Conservation (phyloP, 2,888 invertebrate species). For the Stenotaenia linearis region DNA sequence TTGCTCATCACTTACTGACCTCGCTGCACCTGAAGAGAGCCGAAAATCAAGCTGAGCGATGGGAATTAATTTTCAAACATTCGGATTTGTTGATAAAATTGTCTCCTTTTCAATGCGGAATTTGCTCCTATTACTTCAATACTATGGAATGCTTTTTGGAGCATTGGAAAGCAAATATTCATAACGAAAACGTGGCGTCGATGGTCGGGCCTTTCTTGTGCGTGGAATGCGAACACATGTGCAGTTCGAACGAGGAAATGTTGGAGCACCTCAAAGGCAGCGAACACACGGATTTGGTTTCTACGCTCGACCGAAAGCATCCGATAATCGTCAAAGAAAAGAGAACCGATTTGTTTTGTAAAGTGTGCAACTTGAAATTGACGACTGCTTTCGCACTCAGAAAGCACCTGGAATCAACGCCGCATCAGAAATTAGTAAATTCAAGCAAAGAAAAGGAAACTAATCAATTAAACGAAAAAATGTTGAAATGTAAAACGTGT, state of each 20-base stretch:
- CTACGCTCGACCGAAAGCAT: slow-evolving; percentile 71
- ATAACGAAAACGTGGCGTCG: background rate
- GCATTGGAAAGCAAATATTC: slow-evolving; percentile 63
- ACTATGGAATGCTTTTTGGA: slow-evolving; percentile 59
- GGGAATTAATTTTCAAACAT: slow-evolving; percentile 63
- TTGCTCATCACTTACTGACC: slow-evolving; percentile 58
- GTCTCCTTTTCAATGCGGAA: slow-evolving; percentile 76
- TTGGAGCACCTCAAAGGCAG: slow-evolving; percentile 59
- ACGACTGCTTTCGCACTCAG: background rate
- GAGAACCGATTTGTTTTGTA: background rate
- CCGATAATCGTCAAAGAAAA: slow-evolving; percentile 61
- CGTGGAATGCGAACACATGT: slow-evolving; percentile 55
- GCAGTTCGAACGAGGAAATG: slow-evolving; percentile 61
- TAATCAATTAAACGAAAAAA: slow-evolving; percentile 55
- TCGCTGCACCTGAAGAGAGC: slow-evolving; percentile 72
- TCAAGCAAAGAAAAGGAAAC: background rate
- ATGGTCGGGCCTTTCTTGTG: slow-evolving; percentile 14
- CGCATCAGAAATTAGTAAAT: background rate
- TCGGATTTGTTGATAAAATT: slow-evolving; percentile 71
- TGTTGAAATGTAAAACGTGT: slow-evolving; percentile 63
- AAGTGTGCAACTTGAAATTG: background rate
- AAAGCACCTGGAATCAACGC: background rate
- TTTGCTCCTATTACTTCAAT: slow-evolving; percentile 79
- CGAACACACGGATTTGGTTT: slow-evolving; percentile 66
- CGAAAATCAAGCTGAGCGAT: slow-evolving; percentile 50